phyloP scores from a whole-genome alignment of 1,140 invertebrate genomes.

The Berghia stephanieae region DNA sequence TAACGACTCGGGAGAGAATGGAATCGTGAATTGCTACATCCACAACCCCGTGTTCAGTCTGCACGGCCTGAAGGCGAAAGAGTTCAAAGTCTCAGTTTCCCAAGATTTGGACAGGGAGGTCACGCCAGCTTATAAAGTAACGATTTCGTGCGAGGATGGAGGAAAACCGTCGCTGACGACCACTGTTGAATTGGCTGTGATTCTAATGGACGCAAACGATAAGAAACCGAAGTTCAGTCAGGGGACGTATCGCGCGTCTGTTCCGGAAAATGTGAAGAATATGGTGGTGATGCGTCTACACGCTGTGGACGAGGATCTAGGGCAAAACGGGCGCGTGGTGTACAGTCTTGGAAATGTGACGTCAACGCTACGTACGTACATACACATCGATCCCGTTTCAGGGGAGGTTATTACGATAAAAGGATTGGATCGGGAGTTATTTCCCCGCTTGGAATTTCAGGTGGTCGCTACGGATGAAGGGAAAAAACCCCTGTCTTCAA shows the following conservation, averaged over 20 bases:
- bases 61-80: constrained; percentile 43
- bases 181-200: constrained; percentile 39
- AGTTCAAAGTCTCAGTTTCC: constrained; percentile 50
- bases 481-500: neutral
- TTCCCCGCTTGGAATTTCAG: constrained; percentile 27
- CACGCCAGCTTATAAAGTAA: constrained; percentile 23
- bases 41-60: constrained; percentile 39
- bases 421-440: constrained; percentile 32
- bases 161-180: constrained; percentile 27
- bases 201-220: constrained; percentile 54
- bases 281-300: constrained; percentile 15
- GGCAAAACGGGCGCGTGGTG: constrained; percentile 32
- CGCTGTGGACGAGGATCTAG: constrained; percentile 30
- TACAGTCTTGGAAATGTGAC: constrained; percentile 29
- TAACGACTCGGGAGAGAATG: constrained; percentile 49
- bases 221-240: constrained; percentile 49
- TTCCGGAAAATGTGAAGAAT: constrained; percentile 29
- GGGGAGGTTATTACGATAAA: constrained; percentile 25
- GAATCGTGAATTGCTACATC: constrained; percentile 47
- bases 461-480: constrained; percentile 34
- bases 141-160: constrained; percentile 30
- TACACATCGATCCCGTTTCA: constrained; percentile 13
- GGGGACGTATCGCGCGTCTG: constrained; percentile 37
- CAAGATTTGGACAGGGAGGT: constrained; percentile 31
- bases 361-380: constrained; percentile 24